Evolutionary conservation across 2,797 vertebrate species (phyloP).

Genomic region (Mionectes olivaceus): DNA sequence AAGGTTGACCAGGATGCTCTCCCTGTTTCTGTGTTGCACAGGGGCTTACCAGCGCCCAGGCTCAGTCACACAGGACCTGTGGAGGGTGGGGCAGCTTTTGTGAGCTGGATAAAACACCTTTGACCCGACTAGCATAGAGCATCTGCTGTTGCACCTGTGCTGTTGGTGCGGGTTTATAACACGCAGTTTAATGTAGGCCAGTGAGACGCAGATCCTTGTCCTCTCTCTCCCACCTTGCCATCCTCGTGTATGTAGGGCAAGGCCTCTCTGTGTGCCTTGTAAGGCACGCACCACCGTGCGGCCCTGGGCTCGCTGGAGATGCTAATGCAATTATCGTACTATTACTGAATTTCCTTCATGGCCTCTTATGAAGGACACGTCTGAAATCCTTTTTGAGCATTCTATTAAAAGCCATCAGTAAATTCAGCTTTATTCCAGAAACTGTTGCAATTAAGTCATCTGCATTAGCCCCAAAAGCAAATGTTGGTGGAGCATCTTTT

Average conservation of each 20-base stretch:
- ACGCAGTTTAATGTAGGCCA: neutral
- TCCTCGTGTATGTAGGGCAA: constrained; percentile 35
- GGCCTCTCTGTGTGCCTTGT: neutral
- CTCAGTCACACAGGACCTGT: fast-evolving
- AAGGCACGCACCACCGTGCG: neutral
- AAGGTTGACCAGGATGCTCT: neutral
- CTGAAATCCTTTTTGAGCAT: constrained; percentile 38
- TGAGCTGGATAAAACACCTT: neutral
- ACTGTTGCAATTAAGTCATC: neutral
- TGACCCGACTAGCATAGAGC: neutral
- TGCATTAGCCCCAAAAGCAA: neutral
- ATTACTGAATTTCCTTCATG: constrained; percentile 43
- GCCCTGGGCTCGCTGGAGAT: constrained; percentile 35
- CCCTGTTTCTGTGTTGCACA: neutral
- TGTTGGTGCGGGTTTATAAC: neutral
- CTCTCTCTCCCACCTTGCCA: neutral
- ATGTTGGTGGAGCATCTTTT: neutral
- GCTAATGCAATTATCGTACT: constrained; percentile 50
- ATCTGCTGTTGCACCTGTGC: neutral
- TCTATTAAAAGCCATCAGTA: constrained; percentile 55
- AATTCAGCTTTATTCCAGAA: constrained; percentile 2
- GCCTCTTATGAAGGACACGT: constrained; percentile 41
- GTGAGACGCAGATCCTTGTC: neutral
- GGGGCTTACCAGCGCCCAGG: neutral
- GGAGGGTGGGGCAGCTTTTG: neutral